A percentile compares a stretch with the other conserved stretches of the same genome.
These are phyloP conservation scores for Strix uralensis DNA, from an alignment of 2,113 vertebrate species.

Conservation along the genomic window DNA sequence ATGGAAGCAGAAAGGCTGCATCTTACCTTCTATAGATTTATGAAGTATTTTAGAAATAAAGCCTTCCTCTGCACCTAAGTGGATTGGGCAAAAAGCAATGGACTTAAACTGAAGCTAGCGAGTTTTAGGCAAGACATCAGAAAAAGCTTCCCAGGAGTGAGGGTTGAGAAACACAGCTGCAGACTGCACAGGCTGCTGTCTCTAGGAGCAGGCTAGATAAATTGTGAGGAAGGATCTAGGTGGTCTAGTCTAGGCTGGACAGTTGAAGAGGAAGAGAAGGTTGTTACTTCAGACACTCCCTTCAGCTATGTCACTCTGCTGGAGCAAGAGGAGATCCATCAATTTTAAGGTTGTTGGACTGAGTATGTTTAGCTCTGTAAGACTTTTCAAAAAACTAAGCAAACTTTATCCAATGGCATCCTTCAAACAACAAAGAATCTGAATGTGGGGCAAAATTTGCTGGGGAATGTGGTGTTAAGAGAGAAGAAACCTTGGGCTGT, in stretches of 20 bases:
- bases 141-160: neutral
- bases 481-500: neutral
- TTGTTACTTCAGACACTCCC: neutral
- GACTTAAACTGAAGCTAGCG: neutral
- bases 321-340: neutral
- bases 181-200: neutral
- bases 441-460: neutral
- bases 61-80: constrained; percentile 41
- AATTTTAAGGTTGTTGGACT: neutral
- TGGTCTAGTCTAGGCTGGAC: neutral
- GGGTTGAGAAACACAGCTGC: neutral
- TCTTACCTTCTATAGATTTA: constrained; percentile 38
- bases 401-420: neutral
- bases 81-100: neutral
- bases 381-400: neutral
- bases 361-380: neutral
- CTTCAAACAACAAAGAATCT: neutral
- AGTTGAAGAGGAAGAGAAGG: neutral
- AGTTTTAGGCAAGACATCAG: constrained; percentile 23
- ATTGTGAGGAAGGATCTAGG: neutral
- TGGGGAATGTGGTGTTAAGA: neutral
- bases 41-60: constrained; percentile 55
- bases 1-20: constrained; percentile 35
- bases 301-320: neutral
- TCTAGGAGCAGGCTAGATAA: neutral